These are phyloP conservation scores for Uropetala carovei DNA, from an alignment of 2,888 invertebrate species.

Conservation along the genomic window DNA sequence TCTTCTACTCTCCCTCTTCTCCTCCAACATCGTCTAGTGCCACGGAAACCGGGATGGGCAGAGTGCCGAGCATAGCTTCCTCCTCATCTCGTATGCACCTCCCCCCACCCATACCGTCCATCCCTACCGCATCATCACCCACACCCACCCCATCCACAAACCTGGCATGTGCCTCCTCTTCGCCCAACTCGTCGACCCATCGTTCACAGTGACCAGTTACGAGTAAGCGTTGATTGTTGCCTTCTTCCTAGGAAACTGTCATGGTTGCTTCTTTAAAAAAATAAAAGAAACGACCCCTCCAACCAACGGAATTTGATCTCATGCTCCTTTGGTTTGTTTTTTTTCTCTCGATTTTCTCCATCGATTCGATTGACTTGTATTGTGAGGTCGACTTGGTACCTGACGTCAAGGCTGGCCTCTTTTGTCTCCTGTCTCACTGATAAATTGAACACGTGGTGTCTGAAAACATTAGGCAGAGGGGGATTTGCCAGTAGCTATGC, in stretches of 20 bases:
- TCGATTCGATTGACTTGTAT: slow-evolving; percentile 16
- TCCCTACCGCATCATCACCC: background rate
- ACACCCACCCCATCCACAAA: slow-evolving; percentile 44
- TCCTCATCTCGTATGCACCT: slow-evolving; percentile 4
- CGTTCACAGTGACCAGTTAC: slow-evolving; percentile 40
- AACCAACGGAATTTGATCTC: slow-evolving; percentile 40
- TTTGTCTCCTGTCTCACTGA: background rate
- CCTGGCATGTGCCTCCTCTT: slow-evolving; percentile 48
- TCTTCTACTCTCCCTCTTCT: slow-evolving; percentile 71
- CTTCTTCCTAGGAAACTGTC: no score
- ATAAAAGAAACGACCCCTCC: background rate
- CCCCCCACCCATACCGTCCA: slow-evolving; percentile 8
- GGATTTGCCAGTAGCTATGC: no score
- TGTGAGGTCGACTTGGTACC: slow-evolving; percentile 55
- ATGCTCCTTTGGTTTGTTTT: slow-evolving; percentile 39
- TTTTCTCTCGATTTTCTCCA: background rate
- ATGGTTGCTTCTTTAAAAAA: background rate
- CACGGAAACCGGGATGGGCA: background rate
- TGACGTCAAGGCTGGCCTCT: background rate
- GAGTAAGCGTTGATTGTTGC: no score
- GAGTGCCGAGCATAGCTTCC: background rate
- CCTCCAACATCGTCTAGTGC: slow-evolving; percentile 1
- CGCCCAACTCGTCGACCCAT: slow-evolving; percentile 54
- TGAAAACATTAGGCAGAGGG: background rate
- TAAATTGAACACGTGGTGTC: background rate